A percentile compares a stretch with the other conserved stretches of the same genome.
These are phyloP conservation scores for Gallinago paraguaiae DNA, from an alignment of 2,113 vertebrate genomes.

Conservation along the genomic window DNA sequence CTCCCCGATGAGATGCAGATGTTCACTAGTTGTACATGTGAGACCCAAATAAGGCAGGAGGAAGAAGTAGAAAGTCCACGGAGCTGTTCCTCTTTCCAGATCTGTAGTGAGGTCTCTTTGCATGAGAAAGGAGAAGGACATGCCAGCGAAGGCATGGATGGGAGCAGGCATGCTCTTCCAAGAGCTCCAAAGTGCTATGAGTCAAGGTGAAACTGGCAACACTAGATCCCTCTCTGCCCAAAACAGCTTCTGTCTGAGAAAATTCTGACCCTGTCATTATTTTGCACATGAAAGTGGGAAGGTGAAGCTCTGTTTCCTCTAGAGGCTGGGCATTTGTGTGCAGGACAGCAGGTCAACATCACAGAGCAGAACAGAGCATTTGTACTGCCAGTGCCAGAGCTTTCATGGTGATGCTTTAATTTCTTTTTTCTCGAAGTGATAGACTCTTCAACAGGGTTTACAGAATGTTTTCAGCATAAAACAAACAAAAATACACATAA, in stretches of 20 bases:
- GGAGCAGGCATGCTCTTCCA: accelerated
- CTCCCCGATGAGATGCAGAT: neutral
- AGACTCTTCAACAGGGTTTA: neutral
- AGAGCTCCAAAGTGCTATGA: neutral
- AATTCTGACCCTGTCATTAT: neutral
- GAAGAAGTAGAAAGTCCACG: neutral
- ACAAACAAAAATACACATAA: neutral
- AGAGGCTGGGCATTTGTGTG: neutral
- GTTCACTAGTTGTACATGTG: accelerated
- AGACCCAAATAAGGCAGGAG: neutral
- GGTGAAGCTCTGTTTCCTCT: neutral
- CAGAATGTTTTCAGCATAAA: neutral
- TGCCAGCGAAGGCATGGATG: neutral
- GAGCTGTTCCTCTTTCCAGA: neutral
- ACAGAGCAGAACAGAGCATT: neutral
- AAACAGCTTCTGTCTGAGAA: neutral
- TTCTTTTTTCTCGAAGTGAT: neutral
- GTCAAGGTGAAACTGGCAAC: neutral
- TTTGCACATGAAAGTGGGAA: neutral
- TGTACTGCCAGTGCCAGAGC: neutral
- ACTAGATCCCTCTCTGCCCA: neutral
- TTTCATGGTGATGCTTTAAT: constrained; percentile 13
- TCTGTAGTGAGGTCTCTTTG: neutral
- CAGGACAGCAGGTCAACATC: neutral
- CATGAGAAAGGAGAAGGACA: neutral